phyloP scores from a whole-genome alignment of 2,113 vertebrate species.

The Malurus cyaneus region DNA sequence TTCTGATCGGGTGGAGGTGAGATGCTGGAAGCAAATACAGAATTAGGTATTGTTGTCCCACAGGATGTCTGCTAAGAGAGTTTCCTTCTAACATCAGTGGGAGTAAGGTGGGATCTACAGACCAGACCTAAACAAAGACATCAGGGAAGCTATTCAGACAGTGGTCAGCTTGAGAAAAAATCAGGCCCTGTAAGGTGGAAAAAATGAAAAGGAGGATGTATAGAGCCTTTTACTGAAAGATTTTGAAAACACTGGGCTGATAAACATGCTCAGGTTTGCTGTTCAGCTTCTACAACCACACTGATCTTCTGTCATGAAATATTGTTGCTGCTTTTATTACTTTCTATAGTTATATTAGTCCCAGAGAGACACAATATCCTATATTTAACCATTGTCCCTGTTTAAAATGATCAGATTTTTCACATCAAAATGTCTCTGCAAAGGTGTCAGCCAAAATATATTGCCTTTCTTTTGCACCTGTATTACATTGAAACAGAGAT shows the following conservation, averaged over 20 bases:
- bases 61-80: constrained; percentile 10
- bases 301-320: not conserved
- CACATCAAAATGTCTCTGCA: not conserved
- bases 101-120: constrained; percentile 4
- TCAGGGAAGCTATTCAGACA: constrained; percentile 38
- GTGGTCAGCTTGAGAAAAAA: constrained; percentile 33
- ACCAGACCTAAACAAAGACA: constrained; percentile 10
- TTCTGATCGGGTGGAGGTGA: not conserved
- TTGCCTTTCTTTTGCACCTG: not conserved
- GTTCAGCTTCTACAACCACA: not conserved
- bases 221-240: not conserved
- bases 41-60: not conserved
- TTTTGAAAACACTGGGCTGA: not conserved
- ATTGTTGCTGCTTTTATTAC: not conserved
- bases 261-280: not conserved
- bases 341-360: not conserved
- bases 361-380: not conserved
- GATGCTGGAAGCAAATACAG: not conserved
- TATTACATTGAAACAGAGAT: not conserved
- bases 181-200: not conserved
- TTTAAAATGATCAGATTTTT: not conserved
- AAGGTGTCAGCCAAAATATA: not conserved
- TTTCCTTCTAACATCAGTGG: constrained; percentile 8
- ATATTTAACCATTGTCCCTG: not conserved
- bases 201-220: not conserved